A percentile compares a stretch with the other conserved stretches of the same genome.
Conservation (phyloP, 1,140 invertebrate genomes). For the Planococcus citri region DNA sequence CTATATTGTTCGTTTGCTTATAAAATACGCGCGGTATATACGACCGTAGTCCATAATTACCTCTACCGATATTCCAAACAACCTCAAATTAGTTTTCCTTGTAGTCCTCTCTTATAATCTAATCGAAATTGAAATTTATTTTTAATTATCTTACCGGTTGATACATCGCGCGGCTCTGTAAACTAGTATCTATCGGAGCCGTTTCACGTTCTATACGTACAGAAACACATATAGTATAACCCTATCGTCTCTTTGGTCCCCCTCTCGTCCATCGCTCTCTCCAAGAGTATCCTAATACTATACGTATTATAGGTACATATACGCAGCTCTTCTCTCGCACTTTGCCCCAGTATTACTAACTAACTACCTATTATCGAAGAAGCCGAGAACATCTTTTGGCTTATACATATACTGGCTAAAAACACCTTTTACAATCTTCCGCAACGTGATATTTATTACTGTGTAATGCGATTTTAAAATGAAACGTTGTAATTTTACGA, state of each 20-base stretch:
- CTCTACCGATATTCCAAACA: conserved; percentile 16
- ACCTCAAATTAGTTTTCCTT: conserved; percentile 20
- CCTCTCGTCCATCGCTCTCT: too few relatives aligned
- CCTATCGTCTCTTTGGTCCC: background rate
- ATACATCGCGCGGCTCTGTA: conserved; percentile 13
- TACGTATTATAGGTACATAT: background rate
- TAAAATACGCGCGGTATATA: conserved; percentile 10
- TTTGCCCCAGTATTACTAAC: background rate
- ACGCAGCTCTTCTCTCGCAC: background rate
- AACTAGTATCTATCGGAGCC: conserved; percentile 10
- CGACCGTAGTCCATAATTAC: conserved; percentile 17
- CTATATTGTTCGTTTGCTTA: conserved; percentile 9
- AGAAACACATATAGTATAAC: too few relatives aligned
- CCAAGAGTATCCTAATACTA: background rate
- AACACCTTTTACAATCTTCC: background rate
- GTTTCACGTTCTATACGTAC: background rate
- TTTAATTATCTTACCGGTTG: conserved; percentile 20
- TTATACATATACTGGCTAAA: conserved; percentile 17
- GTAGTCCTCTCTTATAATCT: conserved; percentile 20
- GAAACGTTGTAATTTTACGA: conserved; percentile 7
- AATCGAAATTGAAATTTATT: conserved; percentile 21
- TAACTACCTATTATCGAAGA: conserved; percentile 10
- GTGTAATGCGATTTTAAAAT: background rate
- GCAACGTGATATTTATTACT: background rate
- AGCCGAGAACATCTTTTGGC: conserved; percentile 12